Percentiles rank a stretch among this genome's conserved stretches.
phyloP scores from a whole-genome alignment of 2,113 vertebrate genomes.

The Hypomesus transpacificus region DNA sequence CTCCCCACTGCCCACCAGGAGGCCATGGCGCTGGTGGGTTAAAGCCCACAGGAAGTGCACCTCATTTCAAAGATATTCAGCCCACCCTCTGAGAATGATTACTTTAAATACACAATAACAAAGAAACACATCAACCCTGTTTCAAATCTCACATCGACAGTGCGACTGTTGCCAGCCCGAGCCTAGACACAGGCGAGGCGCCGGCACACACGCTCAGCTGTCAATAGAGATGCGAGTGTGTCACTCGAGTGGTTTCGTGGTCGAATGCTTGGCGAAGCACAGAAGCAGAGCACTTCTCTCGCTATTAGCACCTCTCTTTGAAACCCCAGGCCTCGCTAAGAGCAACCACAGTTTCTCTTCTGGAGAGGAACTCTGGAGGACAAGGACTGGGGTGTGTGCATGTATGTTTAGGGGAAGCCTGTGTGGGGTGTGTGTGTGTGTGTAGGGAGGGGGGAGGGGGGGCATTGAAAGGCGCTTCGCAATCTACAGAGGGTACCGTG shows the following conservation, averaged over 20 bases:
- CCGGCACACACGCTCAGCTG: background rate
- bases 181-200: too few species aligned
- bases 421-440: too few species aligned
- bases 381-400: too few species aligned
- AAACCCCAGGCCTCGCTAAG: slow-evolving; percentile 33
- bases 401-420: too few species aligned
- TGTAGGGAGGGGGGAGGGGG: background rate
- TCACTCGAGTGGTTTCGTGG: background rate
- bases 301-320: slow-evolving; percentile 31
- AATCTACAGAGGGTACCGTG: slow-evolving; percentile 31
- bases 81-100: too few species aligned
- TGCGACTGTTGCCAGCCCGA: too few species aligned
- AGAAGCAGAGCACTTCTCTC: slow-evolving; percentile 15
- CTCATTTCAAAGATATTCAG: too few species aligned
- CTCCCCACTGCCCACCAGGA: background rate
- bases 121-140: too few species aligned
- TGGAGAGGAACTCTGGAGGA: background rate
- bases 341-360: slow-evolving; percentile 29
- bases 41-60: too few species aligned
- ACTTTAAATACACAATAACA: too few species aligned
- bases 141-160: too few species aligned
- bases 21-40: background rate
- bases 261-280: slow-evolving; percentile 9
- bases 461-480: slow-evolving; percentile 21
- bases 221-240: background rate